Evolutionary conservation across 2,888 invertebrate genomes (phyloP).

Genomic region (Nomada ruficornis): DNA sequence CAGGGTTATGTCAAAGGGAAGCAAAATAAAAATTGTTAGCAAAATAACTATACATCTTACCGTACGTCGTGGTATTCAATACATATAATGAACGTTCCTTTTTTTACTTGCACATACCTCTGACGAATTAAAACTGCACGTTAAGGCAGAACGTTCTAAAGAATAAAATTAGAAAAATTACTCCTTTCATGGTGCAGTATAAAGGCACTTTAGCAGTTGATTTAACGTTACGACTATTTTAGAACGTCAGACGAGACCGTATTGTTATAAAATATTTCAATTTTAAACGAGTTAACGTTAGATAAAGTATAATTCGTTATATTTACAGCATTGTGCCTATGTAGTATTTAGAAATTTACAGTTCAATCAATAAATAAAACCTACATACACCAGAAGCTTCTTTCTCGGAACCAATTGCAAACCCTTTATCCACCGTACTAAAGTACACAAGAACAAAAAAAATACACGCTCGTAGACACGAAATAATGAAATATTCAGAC

Average conservation of each 20-base stretch:
- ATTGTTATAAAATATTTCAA: too few relatives aligned
- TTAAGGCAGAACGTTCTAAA: neutral
- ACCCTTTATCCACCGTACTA: neutral
- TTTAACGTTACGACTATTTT: neutral
- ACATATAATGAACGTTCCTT: neutral
- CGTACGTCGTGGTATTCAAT: too few relatives aligned
- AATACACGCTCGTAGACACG: neutral
- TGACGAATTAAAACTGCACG: too few relatives aligned
- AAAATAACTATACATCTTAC: neutral
- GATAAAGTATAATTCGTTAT: too few relatives aligned
- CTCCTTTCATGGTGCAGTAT: neutral
- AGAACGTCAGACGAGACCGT: neutral
- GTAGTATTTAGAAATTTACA: too few relatives aligned
- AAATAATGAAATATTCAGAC: conserved; percentile 64
- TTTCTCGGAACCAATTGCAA: conserved; percentile 22
- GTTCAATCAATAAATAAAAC: neutral
- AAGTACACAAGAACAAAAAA: too few relatives aligned
- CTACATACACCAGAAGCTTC: neutral
- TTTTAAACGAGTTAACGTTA: too few relatives aligned
- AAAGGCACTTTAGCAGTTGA: neutral
- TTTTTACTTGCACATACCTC: too few relatives aligned
- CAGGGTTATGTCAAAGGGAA: neutral
- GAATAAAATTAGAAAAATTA: neutral
- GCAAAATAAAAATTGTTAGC: neutral
- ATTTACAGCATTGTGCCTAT: too few relatives aligned